Evolutionary conservation across 2,888 invertebrate genomes (phyloP).

Genomic region (Ormyrus labotus): DNA sequence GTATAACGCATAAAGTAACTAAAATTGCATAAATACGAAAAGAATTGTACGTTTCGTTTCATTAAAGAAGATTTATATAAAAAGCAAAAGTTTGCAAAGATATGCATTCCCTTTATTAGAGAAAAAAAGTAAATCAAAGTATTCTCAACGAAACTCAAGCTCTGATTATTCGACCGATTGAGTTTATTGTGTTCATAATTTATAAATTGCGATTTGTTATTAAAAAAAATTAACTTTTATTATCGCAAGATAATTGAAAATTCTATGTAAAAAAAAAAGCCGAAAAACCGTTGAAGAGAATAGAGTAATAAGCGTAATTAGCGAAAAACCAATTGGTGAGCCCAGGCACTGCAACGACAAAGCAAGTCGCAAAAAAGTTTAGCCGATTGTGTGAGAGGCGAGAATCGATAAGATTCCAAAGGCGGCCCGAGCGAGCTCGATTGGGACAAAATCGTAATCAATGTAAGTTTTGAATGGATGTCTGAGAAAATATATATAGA

Average conservation of each 20-base stretch:
- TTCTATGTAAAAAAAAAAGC: slow-evolving; percentile 13
- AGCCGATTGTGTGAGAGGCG: neutral
- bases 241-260: neutral
- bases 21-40: neutral
- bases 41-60: neutral
- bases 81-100: neutral
- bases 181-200: slow-evolving; percentile 8
- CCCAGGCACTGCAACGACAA: slow-evolving; percentile 4
- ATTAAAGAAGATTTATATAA: neutral
- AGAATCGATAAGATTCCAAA: slow-evolving; percentile 27
- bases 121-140: slow-evolving; percentile 9
- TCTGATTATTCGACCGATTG: slow-evolving; percentile 10
- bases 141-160: slow-evolving; percentile 39
- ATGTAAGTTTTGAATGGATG: slow-evolving; percentile 24
- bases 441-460: slow-evolving; percentile 7
- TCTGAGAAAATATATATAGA: neutral
- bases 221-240: slow-evolving; percentile 9
- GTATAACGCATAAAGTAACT: slow-evolving; percentile 19
- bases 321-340: slow-evolving; percentile 6
- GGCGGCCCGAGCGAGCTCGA: neutral
- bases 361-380: slow-evolving; percentile 33
- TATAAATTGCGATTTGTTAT: slow-evolving; percentile 9
- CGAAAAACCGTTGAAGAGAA: slow-evolving; percentile 20
- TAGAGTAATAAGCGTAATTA: slow-evolving; percentile 19
- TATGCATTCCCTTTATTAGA: neutral